phyloP scores from a whole-genome alignment of 2,888 invertebrate genomes.

The Diaphora mendica region DNA sequence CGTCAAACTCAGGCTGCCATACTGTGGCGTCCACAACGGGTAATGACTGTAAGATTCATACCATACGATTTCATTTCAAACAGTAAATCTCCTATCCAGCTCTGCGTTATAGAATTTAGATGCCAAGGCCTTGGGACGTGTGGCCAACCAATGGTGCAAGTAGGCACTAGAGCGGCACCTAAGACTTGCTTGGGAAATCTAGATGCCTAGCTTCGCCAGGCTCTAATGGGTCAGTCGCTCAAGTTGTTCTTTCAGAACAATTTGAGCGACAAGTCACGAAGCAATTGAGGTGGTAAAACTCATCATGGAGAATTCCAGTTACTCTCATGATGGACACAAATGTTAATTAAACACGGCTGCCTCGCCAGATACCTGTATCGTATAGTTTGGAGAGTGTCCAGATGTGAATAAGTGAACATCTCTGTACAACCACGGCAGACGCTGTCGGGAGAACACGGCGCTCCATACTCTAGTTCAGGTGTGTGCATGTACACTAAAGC shows the following conservation, averaged over 20 bases:
- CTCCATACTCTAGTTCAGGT: too few relatives aligned
- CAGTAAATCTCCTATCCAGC: too few relatives aligned
- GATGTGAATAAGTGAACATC: background rate
- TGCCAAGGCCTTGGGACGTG: too few relatives aligned
- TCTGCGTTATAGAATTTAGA: too few relatives aligned
- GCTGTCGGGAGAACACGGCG: background rate
- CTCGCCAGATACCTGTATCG: background rate
- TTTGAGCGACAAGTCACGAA: background rate
- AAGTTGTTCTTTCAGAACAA: too few relatives aligned
- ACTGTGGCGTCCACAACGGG: background rate
- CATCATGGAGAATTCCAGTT: background rate
- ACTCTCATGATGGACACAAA: background rate
- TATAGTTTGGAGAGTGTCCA: too few relatives aligned
- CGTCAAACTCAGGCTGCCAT: background rate
- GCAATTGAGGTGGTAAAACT: background rate
- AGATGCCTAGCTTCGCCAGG: background rate
- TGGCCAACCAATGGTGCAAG: too few relatives aligned
- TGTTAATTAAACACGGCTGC: background rate
- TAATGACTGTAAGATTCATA: too few relatives aligned
- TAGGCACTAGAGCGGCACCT: too few relatives aligned
- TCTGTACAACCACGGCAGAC: background rate
- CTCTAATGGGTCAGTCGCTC: background rate
- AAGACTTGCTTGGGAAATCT: background rate
- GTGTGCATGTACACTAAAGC: background rate
- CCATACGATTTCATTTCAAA: background rate